Evolutionary conservation across 2,113 vertebrate species (phyloP).

Genomic region (Mormoops blainvillei): DNA sequence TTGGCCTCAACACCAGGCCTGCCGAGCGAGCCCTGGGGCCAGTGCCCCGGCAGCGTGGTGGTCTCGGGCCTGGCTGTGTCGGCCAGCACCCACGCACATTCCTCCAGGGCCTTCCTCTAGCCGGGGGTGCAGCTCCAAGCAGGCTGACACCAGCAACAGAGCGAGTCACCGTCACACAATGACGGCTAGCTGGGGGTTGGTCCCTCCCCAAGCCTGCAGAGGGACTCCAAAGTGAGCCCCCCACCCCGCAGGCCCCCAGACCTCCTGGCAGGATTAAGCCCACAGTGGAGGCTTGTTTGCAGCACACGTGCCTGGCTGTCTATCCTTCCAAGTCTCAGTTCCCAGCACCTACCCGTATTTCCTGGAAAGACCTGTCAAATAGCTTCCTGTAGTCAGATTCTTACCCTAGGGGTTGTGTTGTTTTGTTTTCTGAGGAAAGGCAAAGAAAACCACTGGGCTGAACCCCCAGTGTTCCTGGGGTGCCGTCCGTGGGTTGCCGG

Average conservation of each 20-base stretch:
- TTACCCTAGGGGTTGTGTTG: not conserved
- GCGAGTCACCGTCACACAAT: not conserved
- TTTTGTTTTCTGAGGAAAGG: not conserved
- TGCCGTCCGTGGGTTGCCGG: not conserved
- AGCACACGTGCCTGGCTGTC: not conserved
- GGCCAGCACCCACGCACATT: not conserved
- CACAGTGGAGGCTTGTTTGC: not conserved
- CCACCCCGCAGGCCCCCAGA: not conserved
- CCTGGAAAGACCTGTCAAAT: not conserved
- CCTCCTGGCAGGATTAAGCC: not conserved
- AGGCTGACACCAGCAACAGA: too few relatives aligned
- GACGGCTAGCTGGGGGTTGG: not conserved
- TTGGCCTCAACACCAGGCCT: not conserved
- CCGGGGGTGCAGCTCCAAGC: not conserved
- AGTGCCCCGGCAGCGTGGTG: not conserved
- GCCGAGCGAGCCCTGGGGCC: too few relatives aligned
- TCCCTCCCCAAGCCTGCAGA: not conserved
- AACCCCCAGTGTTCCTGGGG: too few relatives aligned
- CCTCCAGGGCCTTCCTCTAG: not conserved
- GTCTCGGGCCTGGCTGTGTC: too few relatives aligned
- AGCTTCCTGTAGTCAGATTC: not conserved
- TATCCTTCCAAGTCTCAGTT: not conserved
- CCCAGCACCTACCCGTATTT: too few relatives aligned
- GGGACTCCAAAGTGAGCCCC: not conserved
- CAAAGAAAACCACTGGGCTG: not conserved